Evolutionary conservation across 30 jellyfish, hydroid and myxozoan genomes (phyloP).

Genomic region (Pelagia noctiluca): DNA sequence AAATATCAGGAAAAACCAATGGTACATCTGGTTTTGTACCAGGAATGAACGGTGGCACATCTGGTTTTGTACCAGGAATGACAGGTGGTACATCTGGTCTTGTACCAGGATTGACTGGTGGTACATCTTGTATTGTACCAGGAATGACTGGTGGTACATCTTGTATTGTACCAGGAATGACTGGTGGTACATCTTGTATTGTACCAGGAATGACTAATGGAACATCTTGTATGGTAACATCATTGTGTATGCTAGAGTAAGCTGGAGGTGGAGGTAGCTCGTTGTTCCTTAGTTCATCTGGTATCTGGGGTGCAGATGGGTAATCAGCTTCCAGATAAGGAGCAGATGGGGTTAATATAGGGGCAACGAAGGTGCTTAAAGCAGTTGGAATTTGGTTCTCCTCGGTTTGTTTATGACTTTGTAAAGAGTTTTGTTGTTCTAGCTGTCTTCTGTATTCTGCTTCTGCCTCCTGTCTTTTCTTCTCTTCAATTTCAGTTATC

Average conservation of each 20-base stretch:
- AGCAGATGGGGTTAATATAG: constrained; percentile 35
- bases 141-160: too few species aligned
- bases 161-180: too few species aligned
- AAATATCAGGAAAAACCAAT: too few species aligned
- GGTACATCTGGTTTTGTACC: too few species aligned
- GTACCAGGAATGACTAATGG: neutral
- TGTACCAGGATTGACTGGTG: too few species aligned
- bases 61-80: too few species aligned
- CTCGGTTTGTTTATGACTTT: neutral
- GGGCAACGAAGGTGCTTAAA: neutral
- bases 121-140: too few species aligned
- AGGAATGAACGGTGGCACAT: too few species aligned
- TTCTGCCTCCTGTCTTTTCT: constrained; percentile 40
- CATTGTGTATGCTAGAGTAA: constrained; percentile 24
- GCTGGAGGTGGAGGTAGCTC: constrained; percentile 61
- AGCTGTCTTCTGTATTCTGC: constrained; percentile 18
- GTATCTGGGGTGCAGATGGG: constrained; percentile 57
- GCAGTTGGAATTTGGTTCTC: neutral
- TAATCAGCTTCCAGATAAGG: constrained; percentile 48
- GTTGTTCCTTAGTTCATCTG: constrained; percentile 32
- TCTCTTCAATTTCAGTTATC: constrained; percentile 53
- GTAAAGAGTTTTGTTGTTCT: constrained; percentile 9
- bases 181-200: too few species aligned
- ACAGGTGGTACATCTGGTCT: too few species aligned
- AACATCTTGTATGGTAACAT: neutral